Conservation (phyloP, 1,140 invertebrate genomes). For the Dendroctonus ponderosae region DNA sequence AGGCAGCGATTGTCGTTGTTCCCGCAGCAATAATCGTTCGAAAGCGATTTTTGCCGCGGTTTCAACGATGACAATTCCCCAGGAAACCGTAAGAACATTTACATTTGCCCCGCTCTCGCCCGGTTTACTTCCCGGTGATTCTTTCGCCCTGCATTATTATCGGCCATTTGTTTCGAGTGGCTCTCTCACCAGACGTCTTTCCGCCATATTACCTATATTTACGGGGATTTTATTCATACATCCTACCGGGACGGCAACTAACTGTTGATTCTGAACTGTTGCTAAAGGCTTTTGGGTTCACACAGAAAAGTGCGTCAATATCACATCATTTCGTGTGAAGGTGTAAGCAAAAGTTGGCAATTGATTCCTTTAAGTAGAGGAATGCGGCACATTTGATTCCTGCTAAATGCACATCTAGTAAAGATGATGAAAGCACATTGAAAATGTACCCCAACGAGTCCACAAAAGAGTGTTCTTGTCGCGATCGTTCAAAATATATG, state of each 20-base stretch:
- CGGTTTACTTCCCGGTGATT: slow-evolving; percentile 24
- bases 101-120: slow-evolving; percentile 21
- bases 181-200: slow-evolving; percentile 12
- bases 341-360: no score
- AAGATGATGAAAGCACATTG: no score
- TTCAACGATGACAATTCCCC: slow-evolving; percentile 29
- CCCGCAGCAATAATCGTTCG: slow-evolving; percentile 27
- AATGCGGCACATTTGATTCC: no score
- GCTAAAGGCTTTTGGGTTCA: no score
- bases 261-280: no score
- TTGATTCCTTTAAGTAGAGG: no score
- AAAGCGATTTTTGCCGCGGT: slow-evolving; percentile 30
- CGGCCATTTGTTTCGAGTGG: slow-evolving; percentile 23
- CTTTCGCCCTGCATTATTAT: slow-evolving; percentile 19
- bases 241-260: no score
- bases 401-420: no score
- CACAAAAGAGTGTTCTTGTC: slow-evolving; percentile 39
- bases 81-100: slow-evolving; percentile 30
- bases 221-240: slow-evolving; percentile 16
- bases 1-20: slow-evolving; percentile 24
- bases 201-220: slow-evolving; percentile 18
- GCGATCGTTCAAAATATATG: slow-evolving; percentile 47
- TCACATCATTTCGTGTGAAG: no score
- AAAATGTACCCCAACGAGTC: neutral
- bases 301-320: no score